phyloP scores from a whole-genome alignment of 64 coral and sea anemone species.

The Hydrozoanthus tunicans region DNA sequence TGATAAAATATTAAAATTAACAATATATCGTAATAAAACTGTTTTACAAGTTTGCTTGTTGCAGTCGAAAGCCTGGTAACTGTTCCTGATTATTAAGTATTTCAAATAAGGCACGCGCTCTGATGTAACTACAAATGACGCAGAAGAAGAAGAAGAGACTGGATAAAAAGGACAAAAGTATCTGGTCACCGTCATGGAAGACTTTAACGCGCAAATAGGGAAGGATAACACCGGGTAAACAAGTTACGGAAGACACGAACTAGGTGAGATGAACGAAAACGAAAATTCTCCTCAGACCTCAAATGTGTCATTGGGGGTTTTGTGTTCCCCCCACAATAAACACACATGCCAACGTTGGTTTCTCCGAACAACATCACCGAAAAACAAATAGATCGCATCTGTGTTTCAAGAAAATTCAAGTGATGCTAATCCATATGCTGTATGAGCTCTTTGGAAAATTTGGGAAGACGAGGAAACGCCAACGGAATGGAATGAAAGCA shows the following conservation, averaged over 20 bases:
- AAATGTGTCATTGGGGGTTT: not conserved
- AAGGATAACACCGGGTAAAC: slow-evolving; percentile 22
- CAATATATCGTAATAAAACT: no score
- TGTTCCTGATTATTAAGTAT: no score
- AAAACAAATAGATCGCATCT: not conserved
- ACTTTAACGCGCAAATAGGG: slow-evolving; percentile 1
- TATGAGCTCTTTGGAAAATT: no score
- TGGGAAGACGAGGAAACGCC: no score
- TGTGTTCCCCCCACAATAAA: not conserved
- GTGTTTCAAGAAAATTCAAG: not conserved
- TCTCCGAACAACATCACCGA: no score
- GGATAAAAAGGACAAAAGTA: slow-evolving; percentile 5
- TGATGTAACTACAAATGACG: not conserved
- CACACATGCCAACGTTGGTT: not conserved
- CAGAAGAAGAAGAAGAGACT: slow-evolving; percentile 22
- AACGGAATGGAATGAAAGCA: no score
- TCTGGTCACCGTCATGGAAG: slow-evolving; percentile 22
- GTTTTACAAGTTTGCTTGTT: no score
- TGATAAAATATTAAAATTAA: no score
- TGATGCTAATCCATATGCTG: no score
- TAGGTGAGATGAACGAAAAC: slow-evolving; percentile 1
- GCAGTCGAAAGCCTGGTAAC: no score
- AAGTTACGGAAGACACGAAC: not conserved
- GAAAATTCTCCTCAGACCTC: not conserved
- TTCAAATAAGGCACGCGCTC: not conserved